Conservation (phyloP, 37 sponge, comb jelly and placozoan species). For the Chondrilla cf. caribensis region DNA sequence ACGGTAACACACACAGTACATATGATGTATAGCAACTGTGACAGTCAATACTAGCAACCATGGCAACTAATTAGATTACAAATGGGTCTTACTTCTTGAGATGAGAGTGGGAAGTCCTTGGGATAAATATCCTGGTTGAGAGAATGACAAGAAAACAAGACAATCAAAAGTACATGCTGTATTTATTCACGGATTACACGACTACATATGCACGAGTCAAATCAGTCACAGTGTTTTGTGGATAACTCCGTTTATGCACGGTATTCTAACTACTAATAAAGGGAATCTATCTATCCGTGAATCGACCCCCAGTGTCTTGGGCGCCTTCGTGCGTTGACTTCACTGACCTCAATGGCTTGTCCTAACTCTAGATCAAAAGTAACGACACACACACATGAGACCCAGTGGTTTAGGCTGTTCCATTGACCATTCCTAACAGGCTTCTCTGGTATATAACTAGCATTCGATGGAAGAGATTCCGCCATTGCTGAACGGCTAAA, state of each 20-base stretch:
- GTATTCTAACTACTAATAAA: neutral
- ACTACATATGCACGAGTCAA: too few relatives aligned
- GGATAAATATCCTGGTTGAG: conserved; percentile 61
- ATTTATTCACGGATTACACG: too few relatives aligned
- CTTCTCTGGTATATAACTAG: neutral
- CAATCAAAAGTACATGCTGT: too few relatives aligned
- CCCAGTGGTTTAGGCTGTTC: conserved; percentile 72
- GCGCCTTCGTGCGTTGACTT: neutral
- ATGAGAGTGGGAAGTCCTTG: conserved; percentile 62
- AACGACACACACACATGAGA: conserved; percentile 83
- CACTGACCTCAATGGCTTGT: conserved; percentile 88
- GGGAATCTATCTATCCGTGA: too few relatives aligned
- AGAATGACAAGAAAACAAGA: too few relatives aligned
- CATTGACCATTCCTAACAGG: neutral
- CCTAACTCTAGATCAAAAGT: conserved; percentile 98
- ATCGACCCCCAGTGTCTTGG: too few relatives aligned
- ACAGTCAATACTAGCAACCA: too few relatives aligned
- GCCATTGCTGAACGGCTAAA: neutral
- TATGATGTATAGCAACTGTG: too few relatives aligned
- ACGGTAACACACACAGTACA: too few relatives aligned
- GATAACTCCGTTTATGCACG: neutral
- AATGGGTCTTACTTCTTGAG: conserved; percentile 34
- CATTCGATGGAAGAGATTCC: neutral
- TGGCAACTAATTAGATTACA: neutral
- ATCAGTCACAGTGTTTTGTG: too few relatives aligned